phyloP scores from a whole-genome alignment of 2,888 invertebrate species.

The Drosophila nr. fundita region DNA sequence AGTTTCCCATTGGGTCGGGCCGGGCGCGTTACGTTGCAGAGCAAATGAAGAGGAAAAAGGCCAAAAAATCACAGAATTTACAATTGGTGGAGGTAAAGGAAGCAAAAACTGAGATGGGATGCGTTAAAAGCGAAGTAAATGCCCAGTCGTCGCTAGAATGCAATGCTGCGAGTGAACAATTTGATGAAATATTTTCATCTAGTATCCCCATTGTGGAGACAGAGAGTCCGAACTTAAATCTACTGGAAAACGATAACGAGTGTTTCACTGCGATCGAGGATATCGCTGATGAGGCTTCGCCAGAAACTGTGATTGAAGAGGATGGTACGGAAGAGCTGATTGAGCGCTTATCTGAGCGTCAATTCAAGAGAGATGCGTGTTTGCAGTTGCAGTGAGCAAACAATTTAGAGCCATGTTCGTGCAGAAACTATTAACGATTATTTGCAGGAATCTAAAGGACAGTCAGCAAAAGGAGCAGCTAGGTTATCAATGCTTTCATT shows the following conservation, averaged over 20 bases:
- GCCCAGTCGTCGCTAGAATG: neutral
- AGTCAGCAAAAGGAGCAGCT: constrained; percentile 3
- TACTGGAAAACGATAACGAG: constrained; percentile 49
- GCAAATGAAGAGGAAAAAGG: constrained; percentile 17
- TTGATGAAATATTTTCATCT: neutral
- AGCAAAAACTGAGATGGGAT: neutral
- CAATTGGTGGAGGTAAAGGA: too few relatives aligned
- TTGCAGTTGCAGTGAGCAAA: constrained; percentile 19
- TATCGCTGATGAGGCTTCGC: constrained; percentile 10
- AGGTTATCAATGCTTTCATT: constrained; percentile 34
- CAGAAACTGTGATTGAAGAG: constrained; percentile 19
- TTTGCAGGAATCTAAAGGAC: constrained; percentile 2
- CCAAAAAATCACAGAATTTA: neutral
- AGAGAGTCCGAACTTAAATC: neutral
- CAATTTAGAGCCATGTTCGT: neutral
- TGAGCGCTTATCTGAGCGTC: constrained; percentile 15
- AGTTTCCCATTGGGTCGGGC: constrained; percentile 65
- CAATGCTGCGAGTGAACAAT: neutral
- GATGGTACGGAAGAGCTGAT: constrained; percentile 30
- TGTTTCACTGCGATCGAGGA: constrained; percentile 38
- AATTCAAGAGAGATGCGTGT: neutral
- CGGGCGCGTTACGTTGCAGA: constrained; percentile 67
- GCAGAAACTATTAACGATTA: neutral
- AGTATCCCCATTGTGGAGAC: constrained; percentile 29
- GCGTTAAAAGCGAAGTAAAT: constrained; percentile 35